Base-by-base conservation (phyloP, 53 echinoderm and acorn worm species). In the Antedon mediterranea region DNA sequence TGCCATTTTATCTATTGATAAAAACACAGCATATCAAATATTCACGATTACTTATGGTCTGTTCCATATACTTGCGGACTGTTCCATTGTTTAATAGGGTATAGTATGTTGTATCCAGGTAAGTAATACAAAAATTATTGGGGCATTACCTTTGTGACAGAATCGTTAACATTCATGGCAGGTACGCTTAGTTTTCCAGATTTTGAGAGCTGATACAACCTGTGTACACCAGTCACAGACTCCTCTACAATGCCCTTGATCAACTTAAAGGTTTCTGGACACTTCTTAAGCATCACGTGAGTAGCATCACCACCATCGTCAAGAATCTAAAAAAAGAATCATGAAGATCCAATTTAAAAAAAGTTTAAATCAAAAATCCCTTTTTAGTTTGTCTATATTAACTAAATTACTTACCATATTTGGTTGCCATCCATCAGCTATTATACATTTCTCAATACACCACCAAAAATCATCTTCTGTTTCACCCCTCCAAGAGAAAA, bases 241-340 rank as follows among this genome's bases (percentile, higher is more conserved):
- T 97, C 97, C 85, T 97, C 97, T 7, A 97, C 97, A 31, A 97
- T 97, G 71, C 97, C 97, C 78, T 97, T 97, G 78, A 97, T 92
- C 43, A 91, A 72, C 76, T 92, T 97, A 80, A 97, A 97, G 74
- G 89, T 92, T 73, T 97, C 97, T 30, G 97, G 97, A 72, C 89
- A 92, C 76, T 92, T 97, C 90, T 97, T 97, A 29, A 97, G 79
- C 83, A 97, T 90, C 75, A 92, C 85, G 80, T 97, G 97, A 30
- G 97, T 97, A 72, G 97, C 97, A 34, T 97, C 97, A 9, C 97
- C 97, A 7, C 97, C 97, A 71, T 97, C 97, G 76, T 97, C 97
- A 30, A 97, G 86, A 43, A 97, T 97, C 97, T 97, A 73, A 34
- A 29, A 5, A 29, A 28, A n/a, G n/a, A n/a, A n/a, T n/a, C n/a